Conservation (phyloP, 37 sponge, comb jelly and placozoan genomes). For the Crambe crambe region DNA sequence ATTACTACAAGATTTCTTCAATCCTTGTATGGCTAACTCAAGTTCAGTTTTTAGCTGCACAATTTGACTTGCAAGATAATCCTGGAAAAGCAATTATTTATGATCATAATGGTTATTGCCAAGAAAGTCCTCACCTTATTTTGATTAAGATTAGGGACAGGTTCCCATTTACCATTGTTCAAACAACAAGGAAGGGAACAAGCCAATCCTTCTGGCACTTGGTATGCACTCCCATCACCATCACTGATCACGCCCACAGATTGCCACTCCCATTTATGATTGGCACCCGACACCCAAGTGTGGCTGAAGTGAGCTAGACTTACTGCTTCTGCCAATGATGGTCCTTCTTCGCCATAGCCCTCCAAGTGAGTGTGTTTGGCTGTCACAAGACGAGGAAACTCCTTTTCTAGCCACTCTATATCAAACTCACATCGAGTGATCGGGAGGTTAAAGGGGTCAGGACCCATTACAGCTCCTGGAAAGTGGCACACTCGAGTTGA, state of each 20-base stretch:
- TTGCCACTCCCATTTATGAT: slow-evolving; percentile 23
- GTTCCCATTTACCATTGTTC: slow-evolving; percentile 24
- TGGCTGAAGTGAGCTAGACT: slow-evolving; percentile 14
- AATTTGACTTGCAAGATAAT: slow-evolving; percentile 11
- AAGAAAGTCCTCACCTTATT: too few species aligned
- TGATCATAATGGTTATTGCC: not conserved
- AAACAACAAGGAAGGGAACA: slow-evolving; percentile 30
- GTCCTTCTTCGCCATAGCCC: slow-evolving; percentile 1
- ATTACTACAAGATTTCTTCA: not conserved
- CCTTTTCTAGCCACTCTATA: slow-evolving; percentile 43
- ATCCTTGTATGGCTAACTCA: not conserved
- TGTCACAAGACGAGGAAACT: slow-evolving; percentile 1
- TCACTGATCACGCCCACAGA: slow-evolving; percentile 47
- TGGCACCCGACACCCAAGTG: slow-evolving; percentile 28
- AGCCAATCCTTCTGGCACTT: slow-evolving; percentile 24
- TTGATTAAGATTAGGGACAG: slow-evolving; percentile 8
- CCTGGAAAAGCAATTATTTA: not conserved
- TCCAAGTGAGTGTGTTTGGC: slow-evolving; percentile 1
- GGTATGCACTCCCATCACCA: not conserved
- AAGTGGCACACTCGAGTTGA: slow-evolving; percentile 20
- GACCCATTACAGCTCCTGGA: slow-evolving; percentile 67
- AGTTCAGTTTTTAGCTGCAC: slow-evolving; percentile 3
- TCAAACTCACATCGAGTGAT: slow-evolving; percentile 56
- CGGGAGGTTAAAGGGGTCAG: slow-evolving; percentile 50
- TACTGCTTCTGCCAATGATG: slow-evolving; percentile 34